Conservation (phyloP, 1,140 invertebrate species). For the Ctenoplectra terminalis region DNA sequence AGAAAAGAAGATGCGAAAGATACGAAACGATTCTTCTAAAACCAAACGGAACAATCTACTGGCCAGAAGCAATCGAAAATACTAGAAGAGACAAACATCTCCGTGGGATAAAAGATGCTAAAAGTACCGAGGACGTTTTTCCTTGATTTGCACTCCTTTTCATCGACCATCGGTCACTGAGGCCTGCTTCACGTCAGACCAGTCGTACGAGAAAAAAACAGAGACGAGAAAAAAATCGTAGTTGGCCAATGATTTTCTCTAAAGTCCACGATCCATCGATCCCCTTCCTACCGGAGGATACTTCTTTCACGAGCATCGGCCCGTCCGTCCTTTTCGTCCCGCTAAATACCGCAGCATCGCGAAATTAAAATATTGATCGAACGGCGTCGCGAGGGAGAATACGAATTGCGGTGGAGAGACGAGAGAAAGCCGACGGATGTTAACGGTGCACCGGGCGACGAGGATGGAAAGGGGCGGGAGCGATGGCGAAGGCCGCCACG, state of each 20-base stretch:
- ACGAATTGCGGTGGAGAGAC: conserved; percentile 78
- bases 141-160: conserved; percentile 12
- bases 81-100: too few species aligned
- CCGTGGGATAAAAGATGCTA: not conserved
- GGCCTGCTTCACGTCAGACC: not conserved
- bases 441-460: not conserved
- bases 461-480: conserved; percentile 43
- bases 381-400: conserved; percentile 75
- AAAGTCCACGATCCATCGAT: conserved; percentile 68
- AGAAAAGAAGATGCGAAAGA: too few species aligned
- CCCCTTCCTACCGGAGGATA: not conserved
- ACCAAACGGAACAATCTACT: too few species aligned
- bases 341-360: conserved; percentile 83
- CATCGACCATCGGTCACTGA: not conserved
- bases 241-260: conserved; percentile 22
- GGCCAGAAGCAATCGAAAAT: too few species aligned
- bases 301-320: conserved; percentile 21
- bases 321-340: conserved; percentile 72
- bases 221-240: not conserved
- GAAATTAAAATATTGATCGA: conserved; percentile 83
- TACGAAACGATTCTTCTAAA: too few species aligned
- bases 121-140: conserved; percentile 1
- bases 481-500: conserved; percentile 10
- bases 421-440: conserved; percentile 45
- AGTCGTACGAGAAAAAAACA: not conserved